Percentiles rank a stretch among this genome's conserved stretches.
phyloP scores from a whole-genome alignment of 2,888 invertebrate genomes.

The Erpobdella octoculata region DNA sequence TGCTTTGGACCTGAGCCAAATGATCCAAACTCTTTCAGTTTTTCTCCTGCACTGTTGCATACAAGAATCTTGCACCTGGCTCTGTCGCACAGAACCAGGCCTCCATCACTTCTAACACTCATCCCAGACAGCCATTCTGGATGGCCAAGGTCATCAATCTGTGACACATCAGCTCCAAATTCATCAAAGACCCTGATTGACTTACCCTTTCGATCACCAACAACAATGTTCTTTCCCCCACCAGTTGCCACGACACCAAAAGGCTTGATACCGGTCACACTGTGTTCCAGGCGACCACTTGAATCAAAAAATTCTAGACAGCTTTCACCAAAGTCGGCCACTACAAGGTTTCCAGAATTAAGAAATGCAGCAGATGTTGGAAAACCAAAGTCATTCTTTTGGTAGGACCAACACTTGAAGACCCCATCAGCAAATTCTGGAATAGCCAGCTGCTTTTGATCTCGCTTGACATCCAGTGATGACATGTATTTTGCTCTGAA shows the following conservation, averaged over 20 bases:
- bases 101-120: constrained; percentile 23
- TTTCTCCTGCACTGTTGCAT: constrained; percentile 27
- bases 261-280: constrained; percentile 34
- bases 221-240: constrained; percentile 26
- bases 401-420: constrained; percentile 21
- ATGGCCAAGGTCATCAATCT: constrained; percentile 30
- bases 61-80: constrained; percentile 33
- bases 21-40: constrained; percentile 33
- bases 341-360: constrained; percentile 28
- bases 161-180: constrained; percentile 30
- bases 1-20: constrained; percentile 32
- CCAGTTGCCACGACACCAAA: constrained; percentile 14
- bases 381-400: constrained; percentile 33
- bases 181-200: constrained; percentile 34
- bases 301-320: constrained; percentile 32
- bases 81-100: constrained; percentile 32
- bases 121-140: constrained; percentile 35
- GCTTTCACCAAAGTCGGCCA: constrained; percentile 34
- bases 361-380: constrained; percentile 33
- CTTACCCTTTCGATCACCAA: constrained; percentile 33
- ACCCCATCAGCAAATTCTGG: constrained; percentile 17
- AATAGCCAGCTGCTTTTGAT: not conserved
- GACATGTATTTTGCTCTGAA: constrained; percentile 8
- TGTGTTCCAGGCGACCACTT: constrained; percentile 27
- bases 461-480: constrained; percentile 5